Evolutionary conservation across 2,888 invertebrate genomes (phyloP).

Genomic region (Nemotelus pantherinus): DNA sequence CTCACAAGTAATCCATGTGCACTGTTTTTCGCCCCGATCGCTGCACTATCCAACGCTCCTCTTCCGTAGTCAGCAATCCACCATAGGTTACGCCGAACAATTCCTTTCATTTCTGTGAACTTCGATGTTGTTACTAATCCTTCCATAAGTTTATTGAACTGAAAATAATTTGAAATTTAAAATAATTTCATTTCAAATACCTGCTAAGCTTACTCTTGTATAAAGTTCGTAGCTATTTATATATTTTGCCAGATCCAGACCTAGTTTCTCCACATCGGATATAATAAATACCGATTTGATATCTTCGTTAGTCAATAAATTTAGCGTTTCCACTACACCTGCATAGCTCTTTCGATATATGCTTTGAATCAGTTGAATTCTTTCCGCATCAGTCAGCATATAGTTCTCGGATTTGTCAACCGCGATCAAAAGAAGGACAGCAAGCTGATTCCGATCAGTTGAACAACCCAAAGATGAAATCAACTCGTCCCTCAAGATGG

Average conservation of each 20-base stretch:
- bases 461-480: conserved; percentile 74
- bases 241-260: conserved; percentile 23
- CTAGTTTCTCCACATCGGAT: conserved; percentile 11
- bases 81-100: conserved; percentile 15
- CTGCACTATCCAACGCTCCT: neutral
- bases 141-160: conserved; percentile 24
- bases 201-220: conserved; percentile 3
- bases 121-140: neutral
- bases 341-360: conserved; percentile 34
- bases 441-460: conserved; percentile 10
- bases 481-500: conserved; percentile 67
- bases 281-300: neutral
- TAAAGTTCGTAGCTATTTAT: conserved; percentile 29
- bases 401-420: conserved; percentile 20
- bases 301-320: conserved; percentile 25
- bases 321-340: conserved; percentile 16
- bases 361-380: conserved; percentile 32
- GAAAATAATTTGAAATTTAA: neutral
- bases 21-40: too few relatives aligned
- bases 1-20: too few relatives aligned
- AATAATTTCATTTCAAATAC: neutral
- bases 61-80: conserved; percentile 35
- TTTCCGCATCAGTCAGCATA: conserved; percentile 12
- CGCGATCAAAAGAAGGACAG: conserved; percentile 2
- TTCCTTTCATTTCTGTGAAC: neutral